Evolutionary conservation across 1,140 invertebrate genomes (phyloP).

Genomic region (Drosophila subobscura): DNA sequence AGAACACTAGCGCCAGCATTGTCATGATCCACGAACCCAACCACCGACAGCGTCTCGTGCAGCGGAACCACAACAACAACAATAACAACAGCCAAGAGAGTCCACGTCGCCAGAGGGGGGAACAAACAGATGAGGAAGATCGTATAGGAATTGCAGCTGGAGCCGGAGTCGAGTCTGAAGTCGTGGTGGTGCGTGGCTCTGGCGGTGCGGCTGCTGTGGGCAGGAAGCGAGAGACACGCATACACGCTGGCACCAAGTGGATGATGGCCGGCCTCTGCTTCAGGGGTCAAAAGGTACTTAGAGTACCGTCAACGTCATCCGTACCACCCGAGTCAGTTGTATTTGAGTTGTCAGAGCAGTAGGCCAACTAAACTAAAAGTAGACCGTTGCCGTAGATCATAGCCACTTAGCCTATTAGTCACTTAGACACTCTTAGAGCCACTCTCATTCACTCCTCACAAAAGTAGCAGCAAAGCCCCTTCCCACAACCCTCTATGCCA

Average conservation of each 20-base stretch:
- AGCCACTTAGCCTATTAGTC: constrained; percentile 20
- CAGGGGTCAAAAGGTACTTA: constrained; percentile 83
- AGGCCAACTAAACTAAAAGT: constrained; percentile 57
- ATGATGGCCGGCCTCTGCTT: constrained; percentile 74
- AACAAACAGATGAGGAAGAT: neutral
- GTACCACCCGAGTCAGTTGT: constrained; percentile 84
- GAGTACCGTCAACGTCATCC: constrained; percentile 82
- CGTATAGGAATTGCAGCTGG: constrained; percentile 9
- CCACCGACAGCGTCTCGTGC: constrained; percentile 47
- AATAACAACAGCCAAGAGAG: constrained; percentile 15
- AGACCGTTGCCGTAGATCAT: constrained; percentile 52
- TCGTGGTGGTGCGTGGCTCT: no score
- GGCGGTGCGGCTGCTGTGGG: neutral
- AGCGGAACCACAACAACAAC: constrained; percentile 49
- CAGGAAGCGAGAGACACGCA: constrained; percentile 1
- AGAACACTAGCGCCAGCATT: constrained; percentile 64
- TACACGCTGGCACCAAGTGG: constrained; percentile 55
- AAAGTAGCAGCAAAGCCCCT: no score
- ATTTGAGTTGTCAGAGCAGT: constrained; percentile 84
- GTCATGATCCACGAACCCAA: constrained; percentile 61
- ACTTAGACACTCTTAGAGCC: neutral
- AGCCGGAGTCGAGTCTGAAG: constrained; percentile 10
- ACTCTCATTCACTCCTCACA: no score
- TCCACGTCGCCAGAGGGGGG: neutral
- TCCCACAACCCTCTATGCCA: no score